Conservation (phyloP, 2,113 vertebrate genomes). For the Maccullochella peelii region DNA sequence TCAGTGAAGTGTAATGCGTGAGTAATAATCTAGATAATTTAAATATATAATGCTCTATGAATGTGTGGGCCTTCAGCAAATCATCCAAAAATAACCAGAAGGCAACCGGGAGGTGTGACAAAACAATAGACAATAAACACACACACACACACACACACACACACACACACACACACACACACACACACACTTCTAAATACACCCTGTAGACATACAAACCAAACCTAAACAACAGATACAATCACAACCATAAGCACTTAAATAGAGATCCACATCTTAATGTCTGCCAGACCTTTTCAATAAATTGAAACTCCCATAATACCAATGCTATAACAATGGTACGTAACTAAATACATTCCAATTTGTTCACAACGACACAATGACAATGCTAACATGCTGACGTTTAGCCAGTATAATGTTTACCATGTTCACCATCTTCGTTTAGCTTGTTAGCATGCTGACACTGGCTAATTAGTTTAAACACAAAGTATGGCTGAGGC, state of each 20-base stretch:
- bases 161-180: neutral
- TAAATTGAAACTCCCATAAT: neutral
- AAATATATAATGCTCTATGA: slow-evolving; percentile 6
- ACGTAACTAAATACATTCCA: neutral
- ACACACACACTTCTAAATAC: neutral
- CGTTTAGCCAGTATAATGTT: neutral
- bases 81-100: slow-evolving; percentile 17
- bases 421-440: neutral
- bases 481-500: neutral
- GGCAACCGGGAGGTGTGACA: neutral
- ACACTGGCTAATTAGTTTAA: neutral
- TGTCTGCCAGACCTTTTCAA: neutral
- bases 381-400: neutral
- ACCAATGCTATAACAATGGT: neutral
- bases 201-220: neutral
- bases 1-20: slow-evolving; percentile 9
- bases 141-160: neutral
- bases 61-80: neutral
- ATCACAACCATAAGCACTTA: neutral
- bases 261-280: neutral
- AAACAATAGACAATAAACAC: neutral
- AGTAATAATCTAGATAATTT: slow-evolving; percentile 12
- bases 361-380: neutral
- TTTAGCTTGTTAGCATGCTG: neutral
- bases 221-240: neutral